Percentiles rank a stretch among this genome's conserved stretches.
These are phyloP conservation scores for Sarcoramphus papa DNA, from an alignment of 2,797 vertebrate genomes.

Conservation along the genomic window DNA sequence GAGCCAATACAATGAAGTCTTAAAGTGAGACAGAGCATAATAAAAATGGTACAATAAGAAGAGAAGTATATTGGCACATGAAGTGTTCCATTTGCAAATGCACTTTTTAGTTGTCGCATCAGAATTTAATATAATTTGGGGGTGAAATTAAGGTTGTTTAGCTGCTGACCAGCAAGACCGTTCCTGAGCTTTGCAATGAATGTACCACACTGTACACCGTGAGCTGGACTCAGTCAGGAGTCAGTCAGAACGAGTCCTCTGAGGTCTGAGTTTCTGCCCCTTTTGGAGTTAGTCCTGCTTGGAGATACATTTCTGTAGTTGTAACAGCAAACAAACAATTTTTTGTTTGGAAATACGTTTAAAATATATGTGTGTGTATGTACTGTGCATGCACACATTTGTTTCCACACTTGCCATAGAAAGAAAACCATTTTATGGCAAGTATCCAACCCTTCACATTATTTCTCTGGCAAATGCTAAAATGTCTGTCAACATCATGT, in stretches of 20 bases:
- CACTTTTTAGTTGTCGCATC: neutral
- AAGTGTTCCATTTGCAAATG: neutral
- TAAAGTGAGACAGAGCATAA: neutral
- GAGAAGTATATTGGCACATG: neutral
- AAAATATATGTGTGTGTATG: conserved; percentile 24
- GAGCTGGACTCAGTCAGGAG: neutral
- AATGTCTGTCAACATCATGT: conserved; percentile 64
- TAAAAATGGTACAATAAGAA: neutral
- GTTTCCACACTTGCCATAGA: conserved; percentile 45
- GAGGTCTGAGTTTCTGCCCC: neutral
- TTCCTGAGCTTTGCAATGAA: neutral
- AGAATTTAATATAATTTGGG: neutral
- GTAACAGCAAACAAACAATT: conserved; percentile 28
- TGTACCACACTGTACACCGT: neutral
- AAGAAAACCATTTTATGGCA: conserved; percentile 60
- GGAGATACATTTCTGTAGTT: neutral
- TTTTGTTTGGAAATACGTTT: conserved; percentile 50
- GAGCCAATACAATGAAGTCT: neutral
- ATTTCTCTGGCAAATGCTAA: conserved; percentile 62
- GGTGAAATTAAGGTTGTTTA: neutral
- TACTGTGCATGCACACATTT: conserved; percentile 51
- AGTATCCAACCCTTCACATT: conserved; percentile 57
- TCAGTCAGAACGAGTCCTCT: neutral
- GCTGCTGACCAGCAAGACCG: neutral
- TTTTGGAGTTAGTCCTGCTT: neutral